Conservation (phyloP, 2,797 vertebrate genomes). For the Phrynocephalus forsythii region DNA sequence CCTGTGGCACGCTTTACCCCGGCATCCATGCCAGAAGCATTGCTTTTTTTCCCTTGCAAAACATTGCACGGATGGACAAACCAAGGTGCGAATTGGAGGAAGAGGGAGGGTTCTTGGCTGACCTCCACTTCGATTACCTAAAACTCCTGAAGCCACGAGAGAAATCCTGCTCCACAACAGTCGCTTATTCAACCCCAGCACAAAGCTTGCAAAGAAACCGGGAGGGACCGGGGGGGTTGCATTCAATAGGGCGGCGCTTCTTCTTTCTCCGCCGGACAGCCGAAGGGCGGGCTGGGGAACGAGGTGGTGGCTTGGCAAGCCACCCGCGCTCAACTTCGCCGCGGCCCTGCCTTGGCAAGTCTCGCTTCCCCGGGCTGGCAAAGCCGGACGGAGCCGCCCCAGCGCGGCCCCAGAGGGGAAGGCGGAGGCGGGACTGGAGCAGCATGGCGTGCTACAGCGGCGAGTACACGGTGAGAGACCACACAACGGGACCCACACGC, state of each 20-base stretch:
- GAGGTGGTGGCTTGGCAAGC: not conserved
- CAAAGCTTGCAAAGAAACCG: not conserved
- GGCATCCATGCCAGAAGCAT: too few relatives aligned
- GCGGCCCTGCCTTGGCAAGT: not conserved
- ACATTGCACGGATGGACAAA: too few relatives aligned
- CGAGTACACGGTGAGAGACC: conserved; percentile 52
- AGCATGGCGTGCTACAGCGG: conserved; percentile 50
- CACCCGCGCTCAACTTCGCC: not conserved
- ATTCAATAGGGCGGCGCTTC: not conserved
- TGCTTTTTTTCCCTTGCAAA: too few relatives aligned
- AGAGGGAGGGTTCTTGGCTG: too few relatives aligned
- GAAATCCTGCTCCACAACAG: not conserved
- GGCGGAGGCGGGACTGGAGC: conserved; percentile 9
- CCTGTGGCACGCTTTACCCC: too few relatives aligned
- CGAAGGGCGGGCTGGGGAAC: not conserved
- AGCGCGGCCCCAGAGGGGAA: not conserved
- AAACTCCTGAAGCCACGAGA: not conserved
- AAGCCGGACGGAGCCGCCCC: conserved; percentile 16
- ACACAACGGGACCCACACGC: not conserved
- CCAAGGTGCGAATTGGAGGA: too few relatives aligned
- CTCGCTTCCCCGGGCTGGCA: not conserved
- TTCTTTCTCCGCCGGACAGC: not conserved
- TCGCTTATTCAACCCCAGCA: too few relatives aligned
- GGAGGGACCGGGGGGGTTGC: too few relatives aligned
- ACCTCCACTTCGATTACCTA: not conserved